phyloP scores from a whole-genome alignment of 2,888 invertebrate genomes.

The Aphidoletes aphidimyza region DNA sequence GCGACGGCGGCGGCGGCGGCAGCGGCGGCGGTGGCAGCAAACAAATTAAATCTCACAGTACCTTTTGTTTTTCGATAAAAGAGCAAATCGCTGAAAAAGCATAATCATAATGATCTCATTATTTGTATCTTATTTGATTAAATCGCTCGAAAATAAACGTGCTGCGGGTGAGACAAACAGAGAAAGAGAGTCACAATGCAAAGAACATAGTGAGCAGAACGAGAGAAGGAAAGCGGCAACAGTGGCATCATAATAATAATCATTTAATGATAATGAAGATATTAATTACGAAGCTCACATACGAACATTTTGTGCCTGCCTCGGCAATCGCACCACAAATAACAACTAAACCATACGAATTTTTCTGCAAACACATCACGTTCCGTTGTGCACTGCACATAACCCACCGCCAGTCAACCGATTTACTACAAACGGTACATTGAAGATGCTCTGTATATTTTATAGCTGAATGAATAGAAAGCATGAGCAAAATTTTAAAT shows the following conservation, averaged over 20 bases:
- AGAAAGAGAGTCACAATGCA: neutral
- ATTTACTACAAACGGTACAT: neutral
- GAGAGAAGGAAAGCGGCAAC: neutral
- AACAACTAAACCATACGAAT: neutral
- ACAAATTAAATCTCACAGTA: constrained; percentile 17
- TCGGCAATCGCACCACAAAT: neutral
- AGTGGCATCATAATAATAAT: constrained; percentile 15
- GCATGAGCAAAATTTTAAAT: neutral
- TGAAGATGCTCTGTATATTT: neutral
- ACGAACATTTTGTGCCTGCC: constrained; percentile 24
- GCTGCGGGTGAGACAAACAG: neutral
- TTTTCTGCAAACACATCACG: constrained; percentile 55
- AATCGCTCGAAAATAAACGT: constrained; percentile 42
- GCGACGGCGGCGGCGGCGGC: no score
- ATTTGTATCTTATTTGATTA: constrained; percentile 42
- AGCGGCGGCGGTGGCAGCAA: no score
- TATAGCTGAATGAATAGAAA: neutral
- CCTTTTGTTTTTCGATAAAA: constrained; percentile 30
- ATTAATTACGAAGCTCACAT: constrained; percentile 49
- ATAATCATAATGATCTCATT: constrained; percentile 46
- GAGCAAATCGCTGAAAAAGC: constrained; percentile 42
- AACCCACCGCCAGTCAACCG: no score
- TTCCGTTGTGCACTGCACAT: neutral
- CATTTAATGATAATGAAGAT: constrained; percentile 62
- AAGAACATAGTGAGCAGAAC: neutral